phyloP scores from a whole-genome alignment of 2,888 invertebrate species.

The Drepanosiphum platanoidis region DNA sequence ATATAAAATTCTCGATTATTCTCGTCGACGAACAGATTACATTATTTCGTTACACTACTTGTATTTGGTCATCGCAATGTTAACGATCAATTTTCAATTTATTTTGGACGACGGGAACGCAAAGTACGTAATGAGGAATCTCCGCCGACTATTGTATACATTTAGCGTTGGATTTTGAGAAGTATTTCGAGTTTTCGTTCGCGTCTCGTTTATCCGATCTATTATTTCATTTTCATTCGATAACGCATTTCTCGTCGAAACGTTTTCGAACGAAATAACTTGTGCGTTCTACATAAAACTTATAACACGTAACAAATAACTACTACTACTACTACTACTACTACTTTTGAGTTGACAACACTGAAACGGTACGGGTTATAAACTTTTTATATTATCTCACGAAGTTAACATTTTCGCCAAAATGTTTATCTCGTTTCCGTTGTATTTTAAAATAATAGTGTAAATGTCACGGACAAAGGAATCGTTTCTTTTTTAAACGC shows the following conservation, averaged over 20 bases:
- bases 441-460: neutral
- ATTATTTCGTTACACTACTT: no score
- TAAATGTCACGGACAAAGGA: neutral
- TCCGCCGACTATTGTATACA: conserved; percentile 3
- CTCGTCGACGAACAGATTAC: no score
- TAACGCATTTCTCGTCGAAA: neutral
- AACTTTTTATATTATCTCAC: neutral
- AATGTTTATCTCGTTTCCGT: neutral
- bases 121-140: no score
- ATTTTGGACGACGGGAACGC: neutral
- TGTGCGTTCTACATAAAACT: no score
- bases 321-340: no score
- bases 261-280: neutral
- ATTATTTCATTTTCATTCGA: neutral
- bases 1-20: neutral
- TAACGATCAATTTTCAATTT: neutral
- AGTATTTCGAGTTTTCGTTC: neutral
- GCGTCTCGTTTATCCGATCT: neutral
- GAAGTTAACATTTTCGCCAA: neutral
- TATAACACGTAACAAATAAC: no score
- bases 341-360: conserved; percentile 1
- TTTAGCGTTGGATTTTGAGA: neutral
- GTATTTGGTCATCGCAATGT: neutral
- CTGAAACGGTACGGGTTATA: neutral
- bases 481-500: neutral